phyloP scores from a whole-genome alignment of 37 sponge, comb jelly and placozoan species.

The Petrosia ficiformis region DNA sequence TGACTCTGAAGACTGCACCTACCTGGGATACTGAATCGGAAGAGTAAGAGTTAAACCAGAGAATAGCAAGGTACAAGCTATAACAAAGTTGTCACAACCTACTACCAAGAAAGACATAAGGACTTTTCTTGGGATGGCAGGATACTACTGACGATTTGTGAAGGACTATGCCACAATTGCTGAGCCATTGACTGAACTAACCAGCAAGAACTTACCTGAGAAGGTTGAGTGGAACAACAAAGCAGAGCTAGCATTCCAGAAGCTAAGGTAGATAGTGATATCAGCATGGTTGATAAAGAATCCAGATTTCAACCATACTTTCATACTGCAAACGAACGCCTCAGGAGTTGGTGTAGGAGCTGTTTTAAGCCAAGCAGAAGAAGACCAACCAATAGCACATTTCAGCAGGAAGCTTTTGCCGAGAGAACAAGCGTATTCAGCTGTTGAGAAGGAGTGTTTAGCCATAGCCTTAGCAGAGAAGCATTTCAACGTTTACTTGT shows the following conservation, averaged over 20 bases:
- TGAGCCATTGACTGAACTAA: too few relatives aligned
- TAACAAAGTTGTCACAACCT: constrained; percentile 23
- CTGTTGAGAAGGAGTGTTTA: too few relatives aligned
- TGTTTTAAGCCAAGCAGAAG: too few relatives aligned
- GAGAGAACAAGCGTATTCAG: too few relatives aligned
- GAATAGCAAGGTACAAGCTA: too few relatives aligned
- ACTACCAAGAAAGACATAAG: constrained; percentile 25
- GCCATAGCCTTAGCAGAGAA: constrained; percentile 11
- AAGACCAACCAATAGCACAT: too few relatives aligned
- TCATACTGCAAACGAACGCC: too few relatives aligned
- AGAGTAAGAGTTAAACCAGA: constrained; percentile 21
- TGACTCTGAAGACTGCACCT: not conserved
- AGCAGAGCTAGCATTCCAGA: not conserved
- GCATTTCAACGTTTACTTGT: constrained; percentile 16
- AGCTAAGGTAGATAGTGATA: not conserved
- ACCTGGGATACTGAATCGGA: constrained; percentile 31
- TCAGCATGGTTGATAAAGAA: constrained; percentile 9
- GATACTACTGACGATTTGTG: too few relatives aligned
- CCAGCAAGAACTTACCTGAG: constrained; percentile 18
- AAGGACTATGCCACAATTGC: too few relatives aligned
- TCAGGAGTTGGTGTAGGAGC: too few relatives aligned
- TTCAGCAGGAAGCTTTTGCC: too few relatives aligned
- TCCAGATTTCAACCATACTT: not conserved
- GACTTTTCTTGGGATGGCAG: too few relatives aligned
- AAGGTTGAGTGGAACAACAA: constrained; percentile 6